These are phyloP conservation scores for Platycnemis pennipes DNA, from an alignment of 2,888 invertebrate species.

Conservation along the genomic window DNA sequence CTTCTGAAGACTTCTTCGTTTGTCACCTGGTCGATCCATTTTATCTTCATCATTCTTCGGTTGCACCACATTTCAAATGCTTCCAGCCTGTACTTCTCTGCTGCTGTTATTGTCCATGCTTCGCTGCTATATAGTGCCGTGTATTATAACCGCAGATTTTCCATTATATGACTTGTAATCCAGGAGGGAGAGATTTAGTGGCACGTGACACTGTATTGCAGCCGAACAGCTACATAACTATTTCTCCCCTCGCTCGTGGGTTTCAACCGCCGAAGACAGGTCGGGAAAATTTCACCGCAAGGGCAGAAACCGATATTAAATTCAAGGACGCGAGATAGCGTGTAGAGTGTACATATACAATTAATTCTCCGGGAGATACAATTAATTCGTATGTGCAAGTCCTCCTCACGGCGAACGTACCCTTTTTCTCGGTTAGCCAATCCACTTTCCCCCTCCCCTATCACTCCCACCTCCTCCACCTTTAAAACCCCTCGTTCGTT, in stretches of 20 bases:
- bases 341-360: too few relatives aligned
- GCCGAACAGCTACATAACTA: neutral
- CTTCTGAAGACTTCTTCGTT: too few relatives aligned
- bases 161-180: too few relatives aligned
- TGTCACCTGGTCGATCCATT: too few relatives aligned
- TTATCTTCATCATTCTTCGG: too few relatives aligned
- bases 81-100: too few relatives aligned
- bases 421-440: neutral
- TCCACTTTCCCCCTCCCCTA: slow-evolving; percentile 20
- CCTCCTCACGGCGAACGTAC: neutral
- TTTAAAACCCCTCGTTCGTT: neutral
- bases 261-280: neutral
- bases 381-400: neutral
- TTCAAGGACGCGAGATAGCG: neutral
- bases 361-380: neutral
- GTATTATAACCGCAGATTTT: too few relatives aligned
- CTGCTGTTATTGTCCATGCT: too few relatives aligned
- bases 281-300: neutral
- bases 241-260: neutral
- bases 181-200: too few relatives aligned
- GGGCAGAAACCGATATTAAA: neutral
- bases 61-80: too few relatives aligned
- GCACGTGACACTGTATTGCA: too few relatives aligned
- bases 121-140: too few relatives aligned
- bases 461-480: neutral